phyloP scores from a whole-genome alignment of 2,888 invertebrate species.

The Pyrocoelia pectoralis region DNA sequence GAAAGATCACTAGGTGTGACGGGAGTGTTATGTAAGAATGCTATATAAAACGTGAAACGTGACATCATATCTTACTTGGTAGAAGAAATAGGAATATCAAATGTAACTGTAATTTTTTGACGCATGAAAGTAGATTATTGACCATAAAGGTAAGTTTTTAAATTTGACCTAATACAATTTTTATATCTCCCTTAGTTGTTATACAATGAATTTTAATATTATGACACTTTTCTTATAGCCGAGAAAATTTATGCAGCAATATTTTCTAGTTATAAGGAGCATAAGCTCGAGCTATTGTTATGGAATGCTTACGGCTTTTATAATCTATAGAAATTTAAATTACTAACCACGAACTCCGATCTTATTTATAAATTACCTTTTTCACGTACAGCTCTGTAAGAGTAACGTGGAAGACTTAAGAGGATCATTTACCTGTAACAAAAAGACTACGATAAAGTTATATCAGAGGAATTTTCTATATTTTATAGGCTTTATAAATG shows the following conservation, averaged over 20 bases:
- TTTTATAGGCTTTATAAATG: too few species aligned
- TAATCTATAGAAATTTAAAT: background rate
- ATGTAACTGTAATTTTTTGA: constrained; percentile 6
- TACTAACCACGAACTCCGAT: background rate
- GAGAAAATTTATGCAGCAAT: constrained; percentile 1
- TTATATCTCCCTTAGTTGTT: background rate
- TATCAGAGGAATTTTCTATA: too few species aligned
- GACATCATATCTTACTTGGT: constrained; percentile 5
- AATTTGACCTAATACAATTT: constrained; percentile 1
- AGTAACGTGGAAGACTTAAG: background rate
- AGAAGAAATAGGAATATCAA: constrained; percentile 1
- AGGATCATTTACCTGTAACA: background rate
- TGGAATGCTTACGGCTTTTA: too few species aligned
- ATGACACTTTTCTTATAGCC: background rate
- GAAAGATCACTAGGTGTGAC: constrained; percentile 9
- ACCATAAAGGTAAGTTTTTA: background rate
- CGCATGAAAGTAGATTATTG: background rate
- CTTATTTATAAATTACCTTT: background rate
- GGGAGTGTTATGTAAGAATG: background rate
- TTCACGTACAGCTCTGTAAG: background rate
- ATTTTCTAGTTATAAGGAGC: background rate
- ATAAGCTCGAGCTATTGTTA: background rate
- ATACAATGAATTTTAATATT: background rate
- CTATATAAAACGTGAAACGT: background rate
- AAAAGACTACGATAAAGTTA: too few species aligned